Conservation (phyloP, 2,113 vertebrate genomes). For the Sapajus apella region DNA sequence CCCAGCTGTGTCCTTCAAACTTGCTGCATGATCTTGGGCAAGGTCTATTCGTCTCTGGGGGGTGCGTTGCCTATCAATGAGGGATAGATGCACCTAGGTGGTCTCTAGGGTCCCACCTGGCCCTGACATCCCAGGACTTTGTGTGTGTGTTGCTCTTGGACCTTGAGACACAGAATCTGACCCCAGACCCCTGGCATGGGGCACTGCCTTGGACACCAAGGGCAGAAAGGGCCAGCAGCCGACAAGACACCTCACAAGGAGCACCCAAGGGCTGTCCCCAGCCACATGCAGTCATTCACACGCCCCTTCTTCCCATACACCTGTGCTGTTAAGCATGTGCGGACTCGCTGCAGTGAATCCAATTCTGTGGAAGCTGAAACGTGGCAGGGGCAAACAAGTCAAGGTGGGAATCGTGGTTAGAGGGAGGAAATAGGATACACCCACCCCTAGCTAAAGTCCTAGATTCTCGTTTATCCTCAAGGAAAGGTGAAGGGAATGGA, state of each 20-base stretch:
- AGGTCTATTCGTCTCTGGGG: neutral
- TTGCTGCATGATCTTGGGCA: neutral
- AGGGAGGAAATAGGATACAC: neutral
- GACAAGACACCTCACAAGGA: neutral
- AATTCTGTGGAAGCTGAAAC: neutral
- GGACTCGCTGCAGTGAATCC: neutral
- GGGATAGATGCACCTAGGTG: neutral
- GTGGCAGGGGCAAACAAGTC: neutral
- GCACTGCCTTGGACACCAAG: neutral
- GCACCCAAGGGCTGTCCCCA: neutral
- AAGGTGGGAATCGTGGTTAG: neutral
- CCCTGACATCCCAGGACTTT: neutral
- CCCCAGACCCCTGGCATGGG: neutral
- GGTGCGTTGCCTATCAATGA: neutral
- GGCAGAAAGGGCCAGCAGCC: neutral
- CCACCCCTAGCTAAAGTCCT: neutral
- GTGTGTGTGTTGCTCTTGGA: neutral
- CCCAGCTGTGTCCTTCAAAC: neutral
- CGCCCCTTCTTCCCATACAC: accelerated
- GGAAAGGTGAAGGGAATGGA: neutral
- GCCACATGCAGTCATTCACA: accelerated
- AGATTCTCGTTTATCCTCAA: neutral
- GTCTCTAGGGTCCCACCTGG: neutral
- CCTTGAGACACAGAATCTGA: neutral
- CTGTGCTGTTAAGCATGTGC: accelerated